Evolutionary conservation across 2,888 invertebrate species (phyloP).

Genomic region (Parascotia fuliginaria): DNA sequence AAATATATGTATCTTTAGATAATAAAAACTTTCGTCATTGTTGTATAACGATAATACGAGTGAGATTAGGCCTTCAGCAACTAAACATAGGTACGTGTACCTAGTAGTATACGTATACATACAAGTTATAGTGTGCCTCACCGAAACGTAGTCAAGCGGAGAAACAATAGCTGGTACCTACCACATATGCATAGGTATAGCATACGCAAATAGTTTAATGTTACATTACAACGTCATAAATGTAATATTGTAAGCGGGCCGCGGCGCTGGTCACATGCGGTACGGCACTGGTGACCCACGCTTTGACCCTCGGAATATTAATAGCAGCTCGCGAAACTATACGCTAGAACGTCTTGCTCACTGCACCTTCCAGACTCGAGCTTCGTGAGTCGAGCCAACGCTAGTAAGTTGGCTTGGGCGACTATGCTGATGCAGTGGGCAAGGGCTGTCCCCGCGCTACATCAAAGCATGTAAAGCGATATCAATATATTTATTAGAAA

Average conservation of each 20-base stretch:
- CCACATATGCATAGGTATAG: too few species aligned
- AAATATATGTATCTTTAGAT: not conserved
- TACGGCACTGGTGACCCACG: not conserved
- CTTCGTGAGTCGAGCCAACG: too few species aligned
- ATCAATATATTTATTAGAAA: not conserved
- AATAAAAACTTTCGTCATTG: constrained; percentile 10
- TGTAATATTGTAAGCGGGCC: not conserved
- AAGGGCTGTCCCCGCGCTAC: constrained; percentile 8
- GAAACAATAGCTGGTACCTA: not conserved
- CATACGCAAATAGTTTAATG: constrained; percentile 11
- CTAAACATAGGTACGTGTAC: constrained; percentile 1
- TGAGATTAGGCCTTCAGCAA: constrained; percentile 32
- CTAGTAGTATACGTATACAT: not conserved
- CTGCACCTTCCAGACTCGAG: too few species aligned
- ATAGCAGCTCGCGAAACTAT: not conserved
- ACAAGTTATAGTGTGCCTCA: constrained; percentile 2
- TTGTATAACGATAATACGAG: constrained; percentile 24
- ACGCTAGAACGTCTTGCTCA: too few species aligned
- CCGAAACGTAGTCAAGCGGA: constrained; percentile 7
- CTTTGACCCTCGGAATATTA: not conserved
- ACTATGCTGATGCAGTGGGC: not conserved
- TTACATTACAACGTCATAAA: not conserved
- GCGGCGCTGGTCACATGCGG: not conserved
- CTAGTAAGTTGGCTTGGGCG: too few species aligned
- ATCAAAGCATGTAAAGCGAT: constrained; percentile 9